phyloP scores from a whole-genome alignment of 2,113 vertebrate species.

The Cebidichthys violaceus region DNA sequence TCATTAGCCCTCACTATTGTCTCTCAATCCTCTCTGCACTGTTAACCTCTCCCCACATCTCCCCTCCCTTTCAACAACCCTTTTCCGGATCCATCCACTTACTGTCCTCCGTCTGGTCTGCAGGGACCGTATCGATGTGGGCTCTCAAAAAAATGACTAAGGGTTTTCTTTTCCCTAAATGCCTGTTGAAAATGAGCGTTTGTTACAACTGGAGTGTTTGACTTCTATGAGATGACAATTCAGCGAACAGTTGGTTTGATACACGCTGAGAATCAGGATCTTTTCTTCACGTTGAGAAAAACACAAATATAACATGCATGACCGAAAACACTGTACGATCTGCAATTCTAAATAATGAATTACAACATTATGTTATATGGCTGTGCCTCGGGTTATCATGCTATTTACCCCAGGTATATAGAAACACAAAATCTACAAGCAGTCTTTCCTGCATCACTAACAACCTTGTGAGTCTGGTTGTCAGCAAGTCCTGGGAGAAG shows the following conservation, averaged over 20 bases:
- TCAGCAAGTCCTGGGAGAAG: slow-evolving; percentile 17
- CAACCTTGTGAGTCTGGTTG: not conserved
- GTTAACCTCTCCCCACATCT: slow-evolving; percentile 49
- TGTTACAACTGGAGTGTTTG: not conserved
- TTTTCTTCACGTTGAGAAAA: not conserved
- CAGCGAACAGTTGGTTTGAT: not conserved
- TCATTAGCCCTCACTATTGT: slow-evolving; percentile 72
- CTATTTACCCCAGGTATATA: slow-evolving; percentile 13
- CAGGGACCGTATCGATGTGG: not conserved
- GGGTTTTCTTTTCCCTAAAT: slow-evolving; percentile 5
- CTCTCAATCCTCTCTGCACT: slow-evolving; percentile 68
- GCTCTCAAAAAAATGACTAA: slow-evolving; percentile 13
- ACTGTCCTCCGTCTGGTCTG: slow-evolving; percentile 19
- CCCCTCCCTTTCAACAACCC: slow-evolving; percentile 30
- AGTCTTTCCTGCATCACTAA: not conserved
- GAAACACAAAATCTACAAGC: slow-evolving; percentile 21
- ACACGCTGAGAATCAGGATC: not conserved
- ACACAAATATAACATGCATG: not conserved
- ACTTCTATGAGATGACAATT: not conserved
- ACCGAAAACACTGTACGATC: not conserved
- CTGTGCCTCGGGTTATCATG: not conserved
- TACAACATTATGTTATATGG: not conserved
- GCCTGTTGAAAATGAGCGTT: not conserved
- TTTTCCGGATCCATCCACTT: slow-evolving; percentile 44
- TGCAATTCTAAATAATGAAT: too few species aligned